These are phyloP conservation scores for Gerris buenoi DNA, from an alignment of 1,140 invertebrate species.

Conservation along the genomic window DNA sequence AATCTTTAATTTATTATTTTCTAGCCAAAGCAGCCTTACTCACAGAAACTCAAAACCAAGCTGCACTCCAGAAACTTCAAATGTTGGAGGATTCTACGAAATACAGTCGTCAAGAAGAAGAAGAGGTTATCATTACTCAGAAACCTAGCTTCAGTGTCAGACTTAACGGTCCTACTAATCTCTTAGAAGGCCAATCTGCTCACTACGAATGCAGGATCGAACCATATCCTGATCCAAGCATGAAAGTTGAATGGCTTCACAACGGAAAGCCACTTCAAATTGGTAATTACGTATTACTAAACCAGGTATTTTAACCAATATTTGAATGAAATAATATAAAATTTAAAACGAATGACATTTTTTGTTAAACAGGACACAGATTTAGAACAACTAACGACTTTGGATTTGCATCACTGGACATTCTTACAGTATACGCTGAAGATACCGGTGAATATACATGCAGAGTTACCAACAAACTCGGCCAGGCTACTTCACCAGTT, in stretches of 20 bases:
- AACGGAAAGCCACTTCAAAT: conserved; percentile 82
- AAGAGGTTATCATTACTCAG: conserved; percentile 62
- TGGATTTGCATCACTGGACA: conserved; percentile 85
- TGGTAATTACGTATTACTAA: conserved; percentile 25
- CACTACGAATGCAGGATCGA: conserved; percentile 94
- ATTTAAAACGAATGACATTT: not conserved
- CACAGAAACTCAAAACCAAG: conserved; percentile 80
- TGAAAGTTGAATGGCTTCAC: conserved; percentile 88
- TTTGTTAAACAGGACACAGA: conserved; percentile 56
- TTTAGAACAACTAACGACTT: conserved; percentile 88
- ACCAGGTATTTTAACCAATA: not conserved
- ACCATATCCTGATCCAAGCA: conserved; percentile 83
- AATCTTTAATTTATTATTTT: conserved; percentile 16
- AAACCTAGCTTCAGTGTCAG: conserved; percentile 73
- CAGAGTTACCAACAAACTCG: conserved; percentile 71
- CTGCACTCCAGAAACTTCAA: conserved; percentile 70
- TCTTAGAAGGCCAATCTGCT: conserved; percentile 74
- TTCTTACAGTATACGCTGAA: conserved; percentile 81
- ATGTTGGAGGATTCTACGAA: conserved; percentile 66
- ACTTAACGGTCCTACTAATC: conserved; percentile 61
- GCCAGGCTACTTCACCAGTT: conserved; percentile 63
- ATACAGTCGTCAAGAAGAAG: conserved; percentile 63
- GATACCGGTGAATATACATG: conserved; percentile 87
- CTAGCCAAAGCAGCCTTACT: conserved; percentile 66
- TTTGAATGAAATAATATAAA: not conserved